Percentiles rank a stretch among this genome's conserved stretches.
These are phyloP conservation scores for Falco biarmicus DNA, from an alignment of 2,797 vertebrate species.

Conservation along the genomic window DNA sequence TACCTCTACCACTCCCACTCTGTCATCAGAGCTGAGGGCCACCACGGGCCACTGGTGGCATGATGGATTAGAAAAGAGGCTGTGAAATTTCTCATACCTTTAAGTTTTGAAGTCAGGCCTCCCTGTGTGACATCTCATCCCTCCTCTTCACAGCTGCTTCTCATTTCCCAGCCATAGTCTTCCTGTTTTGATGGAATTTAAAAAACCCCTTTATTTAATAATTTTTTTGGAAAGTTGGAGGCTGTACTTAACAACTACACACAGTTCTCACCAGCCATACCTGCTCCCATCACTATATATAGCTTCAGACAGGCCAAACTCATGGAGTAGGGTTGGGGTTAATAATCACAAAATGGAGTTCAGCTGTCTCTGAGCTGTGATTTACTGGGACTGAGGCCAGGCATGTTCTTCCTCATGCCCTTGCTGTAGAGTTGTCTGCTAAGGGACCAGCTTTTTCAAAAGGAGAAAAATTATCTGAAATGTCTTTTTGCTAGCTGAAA, in stretches of 20 bases:
- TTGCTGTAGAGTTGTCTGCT: not conserved
- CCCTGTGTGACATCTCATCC: not conserved
- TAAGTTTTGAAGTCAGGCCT: not conserved
- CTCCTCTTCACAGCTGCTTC: constrained; percentile 54
- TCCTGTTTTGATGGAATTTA: constrained; percentile 68
- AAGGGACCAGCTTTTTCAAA: constrained; percentile 10
- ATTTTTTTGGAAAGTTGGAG: not conserved
- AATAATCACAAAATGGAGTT: constrained; percentile 54
- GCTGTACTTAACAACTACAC: not conserved
- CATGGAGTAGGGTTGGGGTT: constrained; percentile 44
- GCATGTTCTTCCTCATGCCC: constrained; percentile 21
- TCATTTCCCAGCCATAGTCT: constrained; percentile 14
- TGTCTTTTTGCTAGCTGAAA: not conserved
- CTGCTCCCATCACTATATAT: constrained; percentile 35
- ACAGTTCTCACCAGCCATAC: constrained; percentile 5
- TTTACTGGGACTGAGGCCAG: constrained; percentile 49
- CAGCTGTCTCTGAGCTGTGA: constrained; percentile 54
- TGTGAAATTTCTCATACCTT: not conserved
- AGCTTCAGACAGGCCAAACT: constrained; percentile 54
- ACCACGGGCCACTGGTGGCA: accelerated
- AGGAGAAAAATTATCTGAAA: not conserved
- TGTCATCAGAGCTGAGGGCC: not conserved
- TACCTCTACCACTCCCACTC: not conserved
- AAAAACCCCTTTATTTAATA: not conserved
- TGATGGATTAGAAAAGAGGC: not conserved